A percentile compares a stretch with the other conserved stretches of the same genome.
Conservation (phyloP, 2,113 vertebrate species). For the Nerophis ophidion region DNA sequence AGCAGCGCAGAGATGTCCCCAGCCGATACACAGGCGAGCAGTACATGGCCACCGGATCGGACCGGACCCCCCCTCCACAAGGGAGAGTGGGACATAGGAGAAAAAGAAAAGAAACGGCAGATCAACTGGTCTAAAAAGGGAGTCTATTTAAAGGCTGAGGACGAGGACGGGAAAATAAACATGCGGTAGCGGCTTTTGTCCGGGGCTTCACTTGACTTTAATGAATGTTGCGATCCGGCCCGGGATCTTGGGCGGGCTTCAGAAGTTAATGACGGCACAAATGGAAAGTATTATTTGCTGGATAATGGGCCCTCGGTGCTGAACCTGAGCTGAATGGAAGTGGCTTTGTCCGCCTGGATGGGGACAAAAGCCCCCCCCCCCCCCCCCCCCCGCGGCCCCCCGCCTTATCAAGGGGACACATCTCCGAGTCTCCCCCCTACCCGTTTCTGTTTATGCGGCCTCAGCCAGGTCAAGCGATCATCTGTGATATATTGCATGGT, state of each 20-base stretch:
- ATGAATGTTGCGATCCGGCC: conserved; percentile 5
- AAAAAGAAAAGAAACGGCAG: too few relatives aligned
- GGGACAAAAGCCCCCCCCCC: conserved; percentile 2
- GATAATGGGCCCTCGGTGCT: not conserved
- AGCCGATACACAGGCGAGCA: too few relatives aligned
- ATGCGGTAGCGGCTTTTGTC: not conserved
- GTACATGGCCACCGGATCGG: too few relatives aligned
- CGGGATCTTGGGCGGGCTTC: conserved; percentile 1
- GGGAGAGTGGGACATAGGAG: too few relatives aligned
- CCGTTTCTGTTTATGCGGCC: conserved; percentile 2
- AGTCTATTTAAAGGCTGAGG: too few relatives aligned
- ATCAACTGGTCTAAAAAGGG: too few relatives aligned
- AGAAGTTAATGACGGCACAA: conserved; percentile 8
- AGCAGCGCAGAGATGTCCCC: too few relatives aligned
- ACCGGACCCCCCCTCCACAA: too few relatives aligned
- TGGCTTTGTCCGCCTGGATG: not conserved
- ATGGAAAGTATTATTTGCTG: conserved; percentile 9
- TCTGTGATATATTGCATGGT: conserved; percentile 1
- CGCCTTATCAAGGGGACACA: conserved; percentile 1
- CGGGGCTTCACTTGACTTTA: not conserved
- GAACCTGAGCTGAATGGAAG: not conserved
- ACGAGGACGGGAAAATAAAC: not conserved
- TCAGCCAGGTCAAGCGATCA: conserved; percentile 17
- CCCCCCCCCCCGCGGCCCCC: too few relatives aligned
- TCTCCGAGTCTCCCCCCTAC: conserved; percentile 1